A percentile compares a stretch with the other conserved stretches of the same genome.
These are phyloP conservation scores for Choristoneura fumiferana DNA, from an alignment of 1,140 invertebrate genomes.

Conservation along the genomic window DNA sequence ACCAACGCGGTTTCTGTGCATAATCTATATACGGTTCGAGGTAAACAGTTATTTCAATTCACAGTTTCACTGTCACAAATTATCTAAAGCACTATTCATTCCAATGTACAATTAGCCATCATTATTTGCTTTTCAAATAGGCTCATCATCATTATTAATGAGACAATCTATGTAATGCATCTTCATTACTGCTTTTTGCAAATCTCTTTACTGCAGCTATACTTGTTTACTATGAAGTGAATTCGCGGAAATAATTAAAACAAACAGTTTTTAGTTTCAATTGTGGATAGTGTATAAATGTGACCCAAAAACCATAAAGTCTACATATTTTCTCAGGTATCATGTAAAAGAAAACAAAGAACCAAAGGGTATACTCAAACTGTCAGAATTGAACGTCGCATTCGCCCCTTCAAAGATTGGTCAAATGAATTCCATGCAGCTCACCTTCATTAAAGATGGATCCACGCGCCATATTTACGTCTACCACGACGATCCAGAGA, in stretches of 20 bases:
- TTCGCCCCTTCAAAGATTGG: slow-evolving; percentile 92
- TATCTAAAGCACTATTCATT: not conserved
- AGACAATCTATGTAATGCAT: not conserved
- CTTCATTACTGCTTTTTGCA: not conserved
- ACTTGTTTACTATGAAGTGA: not conserved
- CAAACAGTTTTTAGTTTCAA: no score
- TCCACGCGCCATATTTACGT: slow-evolving; percentile 93
- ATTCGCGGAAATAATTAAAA: not conserved
- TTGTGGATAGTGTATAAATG: no score
- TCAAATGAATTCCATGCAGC: slow-evolving; percentile 88
- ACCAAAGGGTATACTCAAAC: slow-evolving; percentile 89
- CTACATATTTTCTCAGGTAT: slow-evolving; percentile 76
- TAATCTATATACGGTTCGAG: not conserved
- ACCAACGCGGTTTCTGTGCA: not conserved
- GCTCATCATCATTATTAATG: not conserved
- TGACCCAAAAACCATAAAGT: no score
- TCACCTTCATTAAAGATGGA: slow-evolving; percentile 90
- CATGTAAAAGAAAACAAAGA: slow-evolving; percentile 91
- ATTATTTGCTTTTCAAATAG: not conserved
- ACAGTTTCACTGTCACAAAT: not conserved
- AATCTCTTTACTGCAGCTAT: slow-evolving; percentile 11
- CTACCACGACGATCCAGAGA: slow-evolving; percentile 90
- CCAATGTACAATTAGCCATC: not conserved
- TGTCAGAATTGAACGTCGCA: slow-evolving; percentile 91
- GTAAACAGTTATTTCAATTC: not conserved